These are phyloP conservation scores for Notothenia rossii DNA, from an alignment of 2,113 vertebrate genomes.

Conservation along the genomic window DNA sequence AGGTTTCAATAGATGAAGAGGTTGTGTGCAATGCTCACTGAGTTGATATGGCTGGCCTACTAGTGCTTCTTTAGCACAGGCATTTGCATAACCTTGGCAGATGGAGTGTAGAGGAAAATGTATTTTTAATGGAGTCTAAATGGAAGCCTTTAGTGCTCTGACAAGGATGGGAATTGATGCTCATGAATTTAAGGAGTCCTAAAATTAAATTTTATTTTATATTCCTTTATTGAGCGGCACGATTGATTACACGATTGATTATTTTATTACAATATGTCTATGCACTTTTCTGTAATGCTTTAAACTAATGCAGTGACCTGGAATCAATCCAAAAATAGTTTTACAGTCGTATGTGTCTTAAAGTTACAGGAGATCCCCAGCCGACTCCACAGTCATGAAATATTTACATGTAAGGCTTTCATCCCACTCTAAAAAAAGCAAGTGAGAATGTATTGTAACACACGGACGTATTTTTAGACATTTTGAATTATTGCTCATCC, in stretches of 20 bases:
- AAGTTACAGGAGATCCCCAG: conserved; percentile 25
- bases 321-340: conserved; percentile 58
- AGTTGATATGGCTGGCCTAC: conserved; percentile 46
- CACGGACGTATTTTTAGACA: conserved; percentile 56
- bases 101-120: conserved; percentile 66
- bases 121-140: conserved; percentile 78
- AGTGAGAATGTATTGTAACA: conserved; percentile 44
- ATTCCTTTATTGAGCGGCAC: conserved; percentile 50
- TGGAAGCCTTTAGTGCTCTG: conserved; percentile 56
- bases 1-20: conserved; percentile 69
- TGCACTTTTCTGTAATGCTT: conserved; percentile 29
- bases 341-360: conserved; percentile 38
- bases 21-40: conserved; percentile 33
- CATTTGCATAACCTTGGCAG: conserved; percentile 76
- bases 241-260: conserved; percentile 35
- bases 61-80: conserved; percentile 40
- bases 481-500: conserved; percentile 35
- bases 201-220: conserved; percentile 62
- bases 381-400: conserved; percentile 64
- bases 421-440: conserved; percentile 57
- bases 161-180: conserved; percentile 60
- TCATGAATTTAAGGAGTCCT: conserved; percentile 59
- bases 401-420: conserved; percentile 74
- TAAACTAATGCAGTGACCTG: conserved; percentile 33
- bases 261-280: conserved; percentile 36